Evolutionary conservation across 2,888 invertebrate genomes (phyloP), one percentile per base, ranked within the genome.

Genomic region (Lithophane socia): DNA sequence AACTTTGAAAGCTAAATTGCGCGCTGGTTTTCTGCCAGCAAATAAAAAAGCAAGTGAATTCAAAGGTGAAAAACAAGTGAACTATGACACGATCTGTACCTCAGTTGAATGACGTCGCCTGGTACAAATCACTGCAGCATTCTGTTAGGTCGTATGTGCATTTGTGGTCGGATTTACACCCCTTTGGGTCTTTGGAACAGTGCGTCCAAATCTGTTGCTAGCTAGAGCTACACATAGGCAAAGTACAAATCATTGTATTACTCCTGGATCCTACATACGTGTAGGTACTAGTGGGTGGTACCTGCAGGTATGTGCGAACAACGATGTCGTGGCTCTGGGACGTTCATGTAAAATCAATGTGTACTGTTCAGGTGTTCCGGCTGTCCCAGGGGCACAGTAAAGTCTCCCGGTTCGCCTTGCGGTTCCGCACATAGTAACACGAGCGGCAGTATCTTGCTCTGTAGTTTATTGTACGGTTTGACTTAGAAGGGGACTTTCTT

Each of bases 351-450:
- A 89, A 92, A 92, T 91, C 92, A 88, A 88, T 88, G 89, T 88
- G 80, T 82, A 80, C 84, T 82, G 86, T 89, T 91, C 92, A 91
- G 92, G 93, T 93, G 93, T 90, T 89, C 89, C 87, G 84, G 71
- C 67, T 67, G 84, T 93, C 93, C 91, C 94, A 66, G 73, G 92
- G 92, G 93, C 82, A 90, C 90, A 86, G 90, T 93, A 93, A 92
- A 93, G 90, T 91, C 92, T 90, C 92, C 85, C 88, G 83, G 86
- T 85, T 88, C 88, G 91, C 89, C 90, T 87, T 87, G 87, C 82
- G 85, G 87, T 84, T 75, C 77, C 83, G 79, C 82, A 87, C 81
- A 86, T 78, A 84, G 83, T 87, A 80, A 87, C 82, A 82, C 79
- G 74, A 85, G 79, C 70, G 72, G 69, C 64, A 77, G 73, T 87